phyloP scores from a whole-genome alignment of 2,113 vertebrate genomes.

The Cinclus cinclus region DNA sequence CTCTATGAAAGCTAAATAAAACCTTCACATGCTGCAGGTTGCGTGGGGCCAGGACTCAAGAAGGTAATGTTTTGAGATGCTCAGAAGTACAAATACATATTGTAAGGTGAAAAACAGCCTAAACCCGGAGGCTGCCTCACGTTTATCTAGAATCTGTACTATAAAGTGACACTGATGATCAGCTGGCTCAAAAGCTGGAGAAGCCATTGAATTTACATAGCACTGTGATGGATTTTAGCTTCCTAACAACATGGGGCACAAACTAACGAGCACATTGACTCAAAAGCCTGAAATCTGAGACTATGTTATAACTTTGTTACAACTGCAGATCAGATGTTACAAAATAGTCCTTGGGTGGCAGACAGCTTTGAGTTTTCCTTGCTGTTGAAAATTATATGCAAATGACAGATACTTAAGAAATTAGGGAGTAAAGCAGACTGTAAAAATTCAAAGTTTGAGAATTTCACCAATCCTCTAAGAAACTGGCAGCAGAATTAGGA shows the following conservation, averaged over 20 bases:
- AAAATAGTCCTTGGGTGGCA: background rate
- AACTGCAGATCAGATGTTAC: background rate
- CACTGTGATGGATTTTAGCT: background rate
- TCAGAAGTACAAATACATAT: background rate
- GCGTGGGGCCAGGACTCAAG: background rate
- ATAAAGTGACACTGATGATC: background rate
- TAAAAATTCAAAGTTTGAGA: background rate
- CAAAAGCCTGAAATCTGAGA: background rate
- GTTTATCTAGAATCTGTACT: background rate
- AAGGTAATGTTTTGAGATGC: background rate
- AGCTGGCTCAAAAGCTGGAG: slow-evolving; percentile 5
- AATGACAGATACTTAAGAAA: background rate
- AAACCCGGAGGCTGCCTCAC: background rate
- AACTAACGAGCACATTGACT: background rate
- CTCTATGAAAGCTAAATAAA: background rate
- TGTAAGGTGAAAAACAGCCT: background rate
- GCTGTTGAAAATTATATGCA: background rate
- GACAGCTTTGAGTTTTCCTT: background rate
- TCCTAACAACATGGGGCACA: background rate
- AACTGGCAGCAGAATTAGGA: background rate
- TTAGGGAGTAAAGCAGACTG: background rate
- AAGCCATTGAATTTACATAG: background rate
- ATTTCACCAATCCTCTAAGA: background rate
- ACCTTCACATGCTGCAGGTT: background rate
- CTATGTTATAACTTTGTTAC: background rate